Conservation (phyloP, 2,888 invertebrate species). For the Dexiosoma caninum region DNA sequence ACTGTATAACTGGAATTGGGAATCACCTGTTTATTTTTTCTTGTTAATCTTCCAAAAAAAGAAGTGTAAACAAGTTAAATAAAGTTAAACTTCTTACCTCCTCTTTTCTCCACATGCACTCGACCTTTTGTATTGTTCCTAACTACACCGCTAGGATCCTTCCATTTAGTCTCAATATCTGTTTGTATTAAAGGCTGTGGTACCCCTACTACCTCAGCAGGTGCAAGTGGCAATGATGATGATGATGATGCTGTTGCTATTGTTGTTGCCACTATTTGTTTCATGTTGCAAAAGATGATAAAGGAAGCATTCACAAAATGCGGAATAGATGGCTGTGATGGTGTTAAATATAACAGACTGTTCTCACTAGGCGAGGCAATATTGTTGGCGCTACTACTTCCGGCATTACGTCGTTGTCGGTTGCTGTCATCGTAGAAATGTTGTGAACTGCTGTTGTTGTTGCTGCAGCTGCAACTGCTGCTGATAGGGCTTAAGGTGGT, state of each 20-base stretch:
- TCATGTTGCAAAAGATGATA: slow-evolving; percentile 76
- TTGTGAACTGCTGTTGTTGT: slow-evolving; percentile 18
- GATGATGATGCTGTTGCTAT: slow-evolving; percentile 67
- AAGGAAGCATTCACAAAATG: slow-evolving; percentile 78
- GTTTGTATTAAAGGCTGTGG: slow-evolving; percentile 69
- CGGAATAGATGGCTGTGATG: slow-evolving; percentile 64
- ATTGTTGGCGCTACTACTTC: slow-evolving; percentile 32
- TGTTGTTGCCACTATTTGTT: slow-evolving; percentile 49
- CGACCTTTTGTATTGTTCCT: slow-evolving; percentile 77
- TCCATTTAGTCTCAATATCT: slow-evolving; percentile 75
- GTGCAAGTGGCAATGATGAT: slow-evolving; percentile 34
- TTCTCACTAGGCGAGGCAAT: slow-evolving; percentile 32
- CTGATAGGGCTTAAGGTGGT: background rate
- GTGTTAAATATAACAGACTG: slow-evolving; percentile 68
- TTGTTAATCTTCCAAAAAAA: too few species aligned
- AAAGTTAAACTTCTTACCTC: slow-evolving; percentile 72
- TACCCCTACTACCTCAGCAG: slow-evolving; percentile 67
- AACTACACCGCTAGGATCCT: slow-evolving; percentile 73
- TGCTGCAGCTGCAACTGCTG: background rate
- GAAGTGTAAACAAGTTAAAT: too few species aligned
- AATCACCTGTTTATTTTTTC: too few species aligned
- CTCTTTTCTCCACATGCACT: slow-evolving; percentile 77
- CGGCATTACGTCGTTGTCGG: slow-evolving; percentile 38
- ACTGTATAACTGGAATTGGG: too few species aligned
- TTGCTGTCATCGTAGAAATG: slow-evolving; percentile 1